Evolutionary conservation across 2,797 vertebrate genomes (phyloP).

Genomic region (Pipistrellus nathusii): DNA sequence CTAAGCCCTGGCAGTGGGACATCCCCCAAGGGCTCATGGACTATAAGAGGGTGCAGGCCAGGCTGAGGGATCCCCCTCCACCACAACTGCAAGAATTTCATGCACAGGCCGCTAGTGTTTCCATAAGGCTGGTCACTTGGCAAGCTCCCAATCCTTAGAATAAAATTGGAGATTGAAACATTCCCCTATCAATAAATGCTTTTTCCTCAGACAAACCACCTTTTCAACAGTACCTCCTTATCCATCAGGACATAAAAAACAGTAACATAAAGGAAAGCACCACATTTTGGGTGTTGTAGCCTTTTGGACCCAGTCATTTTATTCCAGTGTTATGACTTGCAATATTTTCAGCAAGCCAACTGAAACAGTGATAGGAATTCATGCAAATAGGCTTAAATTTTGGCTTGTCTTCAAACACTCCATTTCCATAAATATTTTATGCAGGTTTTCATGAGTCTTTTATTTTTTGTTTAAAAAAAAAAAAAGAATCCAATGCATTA

Average conservation of each 20-base stretch:
- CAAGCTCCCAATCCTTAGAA: neutral
- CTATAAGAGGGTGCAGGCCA: no score
- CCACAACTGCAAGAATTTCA: no score
- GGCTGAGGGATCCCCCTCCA: no score
- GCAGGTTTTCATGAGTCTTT: slow-evolving; percentile 68
- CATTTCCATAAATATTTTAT: slow-evolving; percentile 79
- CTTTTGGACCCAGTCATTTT: slow-evolving; percentile 59
- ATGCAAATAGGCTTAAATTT: slow-evolving; percentile 73
- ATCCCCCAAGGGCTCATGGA: no score
- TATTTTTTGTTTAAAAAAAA: slow-evolving; percentile 73
- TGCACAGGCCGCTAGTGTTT: neutral
- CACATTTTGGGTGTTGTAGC: neutral
- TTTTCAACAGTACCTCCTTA: neutral
- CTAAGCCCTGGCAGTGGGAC: no score
- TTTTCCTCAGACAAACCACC: slow-evolving; percentile 32
- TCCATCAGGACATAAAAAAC: slow-evolving; percentile 3
- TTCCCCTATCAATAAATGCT: neutral
- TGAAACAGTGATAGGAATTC: slow-evolving; percentile 63
- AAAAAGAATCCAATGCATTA: slow-evolving; percentile 68
- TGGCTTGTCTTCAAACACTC: slow-evolving; percentile 71
- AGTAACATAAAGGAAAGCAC: slow-evolving; percentile 32
- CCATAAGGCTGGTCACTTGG: neutral
- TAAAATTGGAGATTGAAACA: slow-evolving; percentile 38
- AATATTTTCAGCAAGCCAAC: slow-evolving; percentile 72
- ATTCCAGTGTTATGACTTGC: slow-evolving; percentile 61